Conservation (phyloP, 2,797 vertebrate species). For the Erethizon dorsatum region DNA sequence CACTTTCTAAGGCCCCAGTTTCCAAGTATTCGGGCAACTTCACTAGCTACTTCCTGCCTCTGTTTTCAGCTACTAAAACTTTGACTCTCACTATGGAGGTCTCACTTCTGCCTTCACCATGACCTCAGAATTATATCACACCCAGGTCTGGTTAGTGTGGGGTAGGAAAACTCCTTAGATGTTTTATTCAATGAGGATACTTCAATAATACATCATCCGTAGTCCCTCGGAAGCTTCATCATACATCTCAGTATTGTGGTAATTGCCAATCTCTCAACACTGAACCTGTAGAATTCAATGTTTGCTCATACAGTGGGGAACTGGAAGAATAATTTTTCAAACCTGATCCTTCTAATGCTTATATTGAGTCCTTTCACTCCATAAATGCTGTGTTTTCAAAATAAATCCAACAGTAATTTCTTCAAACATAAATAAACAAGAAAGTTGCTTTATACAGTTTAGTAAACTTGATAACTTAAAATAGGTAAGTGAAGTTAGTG, state of each 20-base stretch:
- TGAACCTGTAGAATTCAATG: neutral
- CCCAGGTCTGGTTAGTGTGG: neutral
- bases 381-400: neutral
- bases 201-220: neutral
- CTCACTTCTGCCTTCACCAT: neutral
- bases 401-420: neutral
- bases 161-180: neutral
- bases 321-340: neutral
- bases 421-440: neutral
- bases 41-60: neutral
- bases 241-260: accelerated
- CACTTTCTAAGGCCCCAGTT: accelerated
- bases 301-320: neutral
- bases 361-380: neutral
- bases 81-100: neutral
- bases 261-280: neutral
- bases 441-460: neutral
- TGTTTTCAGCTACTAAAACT: neutral
- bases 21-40: neutral
- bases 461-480: neutral
- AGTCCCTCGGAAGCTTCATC: neutral
- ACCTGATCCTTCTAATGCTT: neutral
- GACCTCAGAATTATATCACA: neutral
- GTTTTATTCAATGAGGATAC: neutral
- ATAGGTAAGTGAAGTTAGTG: neutral